Base-by-base conservation (phyloP, 2,888 invertebrate species). In the Corythucha ciliata region DNA sequence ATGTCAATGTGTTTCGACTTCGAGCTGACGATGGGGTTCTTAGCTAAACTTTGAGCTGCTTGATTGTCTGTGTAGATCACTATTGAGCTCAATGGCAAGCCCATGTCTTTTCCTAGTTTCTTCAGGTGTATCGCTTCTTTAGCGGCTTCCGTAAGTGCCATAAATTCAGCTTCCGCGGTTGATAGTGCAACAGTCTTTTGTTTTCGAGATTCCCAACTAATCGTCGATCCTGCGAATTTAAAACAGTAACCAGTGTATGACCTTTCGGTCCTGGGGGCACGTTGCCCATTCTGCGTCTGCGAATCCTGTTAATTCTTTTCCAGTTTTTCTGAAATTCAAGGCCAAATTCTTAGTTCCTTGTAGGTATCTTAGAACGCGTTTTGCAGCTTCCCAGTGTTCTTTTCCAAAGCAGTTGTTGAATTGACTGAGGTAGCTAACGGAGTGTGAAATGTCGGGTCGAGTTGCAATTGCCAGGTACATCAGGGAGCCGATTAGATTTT, bases 401-500 rank as follows among this genome's bases (percentile, higher is more conserved):
- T 32, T 47, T n/a, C 27, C 22, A 27, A 39, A 36, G 39, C 33
- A 42, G 26, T 26, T 16, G 22, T 25, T 41, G 24, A 18, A 34
- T 22, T 46, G 54, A 12, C 33, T 32, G 16, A 45, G 27, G 22
- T 45, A 26, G 27, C 40, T 51, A 12, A 51, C 41, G n/a, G 36
- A 7, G 33, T 34, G 44, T 6, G 39, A 10, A 24, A 54, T 52
- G 29, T 52, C 51, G 2, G 49, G 53, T 36, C 50, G 44, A 16
- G 37, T 54, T 29, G 27, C 5, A 7, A 27, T 36, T 5, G 44
- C 45, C 24, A 54, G 22, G 34, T 54, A 54, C 39, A 37, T 44
- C 10, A 51, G 46, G 16, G 45, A 41, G n/a, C 48, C 60, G 56
- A 58, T 59, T 62, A 57, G 60, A 26, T 16, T 42, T 25, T 42